A percentile compares a stretch with the other conserved stretches of the same genome.
phyloP scores from a whole-genome alignment of 1,140 invertebrate genomes.

The Ericerus pela region DNA sequence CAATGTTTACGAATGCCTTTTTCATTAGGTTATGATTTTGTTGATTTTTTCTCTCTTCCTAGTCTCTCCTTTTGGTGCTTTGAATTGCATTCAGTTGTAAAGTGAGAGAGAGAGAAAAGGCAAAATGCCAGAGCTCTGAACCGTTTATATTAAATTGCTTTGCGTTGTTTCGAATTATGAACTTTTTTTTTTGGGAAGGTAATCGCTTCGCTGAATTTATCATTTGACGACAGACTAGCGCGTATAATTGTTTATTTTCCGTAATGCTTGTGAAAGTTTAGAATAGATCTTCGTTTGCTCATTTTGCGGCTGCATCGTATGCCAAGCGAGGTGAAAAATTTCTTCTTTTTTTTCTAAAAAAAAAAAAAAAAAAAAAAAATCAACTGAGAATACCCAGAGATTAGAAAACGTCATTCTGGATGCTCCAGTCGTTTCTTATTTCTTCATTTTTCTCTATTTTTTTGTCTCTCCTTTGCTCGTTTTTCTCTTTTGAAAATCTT shows the following conservation, averaged over 20 bases:
- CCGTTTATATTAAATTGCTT: too few species aligned
- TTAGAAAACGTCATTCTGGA: not conserved
- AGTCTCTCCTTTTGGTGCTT: too few species aligned
- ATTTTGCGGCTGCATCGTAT: not conserved
- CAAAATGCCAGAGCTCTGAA: too few species aligned
- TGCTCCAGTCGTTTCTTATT: not conserved
- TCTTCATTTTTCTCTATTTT: not conserved
- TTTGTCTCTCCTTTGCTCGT: not conserved
- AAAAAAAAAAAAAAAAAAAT: not conserved
- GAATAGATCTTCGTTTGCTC: not conserved
- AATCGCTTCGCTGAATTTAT: not conserved
- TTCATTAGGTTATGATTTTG: too few species aligned
- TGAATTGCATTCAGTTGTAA: too few species aligned
- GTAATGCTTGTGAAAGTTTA: not conserved
- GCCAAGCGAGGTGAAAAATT: not conserved
- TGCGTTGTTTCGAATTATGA: too few species aligned
- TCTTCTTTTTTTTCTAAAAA: too few species aligned
- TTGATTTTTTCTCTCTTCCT: too few species aligned
- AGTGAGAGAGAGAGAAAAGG: too few species aligned
- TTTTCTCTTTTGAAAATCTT: not conserved
- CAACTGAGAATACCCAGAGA: constrained; percentile 2
- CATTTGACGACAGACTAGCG: not conserved
- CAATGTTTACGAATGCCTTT: too few species aligned
- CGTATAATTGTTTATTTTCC: constrained; percentile 1
- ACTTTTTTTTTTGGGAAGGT: too few species aligned